phyloP scores from a whole-genome alignment of 2,888 invertebrate species.

The Hemistola chrysoprasaria region DNA sequence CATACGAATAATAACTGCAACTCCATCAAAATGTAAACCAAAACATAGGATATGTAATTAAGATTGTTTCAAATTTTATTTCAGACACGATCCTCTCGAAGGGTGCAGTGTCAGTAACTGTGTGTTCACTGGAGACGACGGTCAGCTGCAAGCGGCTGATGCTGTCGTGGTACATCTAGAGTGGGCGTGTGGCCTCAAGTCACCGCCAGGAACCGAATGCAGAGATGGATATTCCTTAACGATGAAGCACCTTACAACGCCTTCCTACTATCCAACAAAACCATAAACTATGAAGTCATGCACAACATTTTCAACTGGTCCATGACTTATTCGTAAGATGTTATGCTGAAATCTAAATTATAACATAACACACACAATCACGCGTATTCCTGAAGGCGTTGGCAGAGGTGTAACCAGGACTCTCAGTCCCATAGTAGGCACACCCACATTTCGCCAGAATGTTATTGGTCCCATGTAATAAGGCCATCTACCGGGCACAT shows the following conservation, averaged over 20 bases:
- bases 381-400: no score
- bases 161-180: constrained; percentile 84
- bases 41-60: no score
- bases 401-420: no score
- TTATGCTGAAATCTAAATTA: no score
- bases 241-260: constrained; percentile 86
- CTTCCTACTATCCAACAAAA: constrained; percentile 63
- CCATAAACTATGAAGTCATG: constrained; percentile 59
- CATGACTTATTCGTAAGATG: constrained; percentile 84
- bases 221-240: constrained; percentile 87
- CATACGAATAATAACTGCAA: no score
- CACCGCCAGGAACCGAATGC: constrained; percentile 53
- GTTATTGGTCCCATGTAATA: no score
- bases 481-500: no score
- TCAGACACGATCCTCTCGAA: constrained; percentile 78
- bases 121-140: constrained; percentile 77
- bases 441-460: no score
- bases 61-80: no score
- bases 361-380: no score
- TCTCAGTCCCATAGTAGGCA: no score
- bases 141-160: constrained; percentile 77
- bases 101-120: constrained; percentile 69
- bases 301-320: constrained; percentile 87
- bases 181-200: constrained; percentile 43
- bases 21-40: no score